Percentiles rank a stretch among this genome's conserved stretches.
Conservation (phyloP, 2,113 vertebrate genomes). For the Lagopus muta region DNA sequence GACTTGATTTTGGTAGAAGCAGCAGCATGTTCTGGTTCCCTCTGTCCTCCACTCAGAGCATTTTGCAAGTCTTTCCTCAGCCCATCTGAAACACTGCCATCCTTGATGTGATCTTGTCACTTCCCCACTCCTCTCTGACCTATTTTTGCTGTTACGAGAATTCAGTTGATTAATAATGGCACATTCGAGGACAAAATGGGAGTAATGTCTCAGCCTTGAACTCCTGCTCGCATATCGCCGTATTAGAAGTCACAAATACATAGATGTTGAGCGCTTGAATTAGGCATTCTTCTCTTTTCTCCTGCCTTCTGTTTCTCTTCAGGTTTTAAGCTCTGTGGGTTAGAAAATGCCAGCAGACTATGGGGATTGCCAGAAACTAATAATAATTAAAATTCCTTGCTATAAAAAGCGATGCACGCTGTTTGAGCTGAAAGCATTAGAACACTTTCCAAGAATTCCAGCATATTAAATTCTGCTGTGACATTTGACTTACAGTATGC, state of each 20-base stretch:
- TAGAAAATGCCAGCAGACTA: conserved; percentile 51
- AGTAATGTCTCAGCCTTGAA: not conserved
- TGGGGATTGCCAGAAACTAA: conserved; percentile 51
- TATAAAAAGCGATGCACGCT: not conserved
- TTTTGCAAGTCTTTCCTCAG: not conserved
- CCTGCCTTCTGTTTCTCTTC: conserved; percentile 45
- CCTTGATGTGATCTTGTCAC: fast-evolving
- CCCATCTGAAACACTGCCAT: not conserved
- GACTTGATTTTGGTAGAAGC: not conserved
- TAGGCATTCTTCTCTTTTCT: conserved; percentile 20
- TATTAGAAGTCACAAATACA: not conserved
- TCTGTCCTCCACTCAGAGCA: not conserved
- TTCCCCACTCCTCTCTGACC: not conserved
- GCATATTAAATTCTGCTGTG: conserved; percentile 53
- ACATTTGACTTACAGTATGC: conserved; percentile 64
- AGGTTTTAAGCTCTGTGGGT: conserved; percentile 42
- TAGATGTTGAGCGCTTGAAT: conserved; percentile 10
- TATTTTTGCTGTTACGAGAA: not conserved
- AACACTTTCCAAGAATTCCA: conserved; percentile 64
- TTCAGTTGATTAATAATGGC: not conserved
- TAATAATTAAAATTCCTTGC: conserved; percentile 60
- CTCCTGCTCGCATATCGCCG: not conserved
- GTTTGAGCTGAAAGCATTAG: conserved; percentile 32
- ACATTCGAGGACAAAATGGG: not conserved
- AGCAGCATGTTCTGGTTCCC: not conserved